phyloP scores from a whole-genome alignment of 2,797 vertebrate genomes.

The Pseudopleuronectes americanus region DNA sequence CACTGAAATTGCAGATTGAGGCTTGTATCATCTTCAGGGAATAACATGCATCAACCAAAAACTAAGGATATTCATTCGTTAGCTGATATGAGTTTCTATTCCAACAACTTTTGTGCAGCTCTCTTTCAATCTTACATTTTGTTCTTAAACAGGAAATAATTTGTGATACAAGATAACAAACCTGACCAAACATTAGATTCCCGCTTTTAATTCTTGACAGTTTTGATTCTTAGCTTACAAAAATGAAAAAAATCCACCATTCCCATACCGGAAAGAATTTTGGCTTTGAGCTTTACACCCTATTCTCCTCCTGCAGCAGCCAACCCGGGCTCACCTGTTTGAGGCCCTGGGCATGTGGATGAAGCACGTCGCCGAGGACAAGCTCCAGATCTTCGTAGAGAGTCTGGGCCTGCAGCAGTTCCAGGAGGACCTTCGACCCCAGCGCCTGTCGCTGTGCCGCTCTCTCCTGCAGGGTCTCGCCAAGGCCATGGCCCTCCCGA shows the following conservation, averaged over 20 bases:
- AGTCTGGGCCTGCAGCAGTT: slow-evolving; percentile 88
- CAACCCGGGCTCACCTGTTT: slow-evolving; percentile 86
- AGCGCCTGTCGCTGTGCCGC: slow-evolving; percentile 71
- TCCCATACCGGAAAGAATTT: background rate
- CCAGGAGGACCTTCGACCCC: slow-evolving; percentile 60
- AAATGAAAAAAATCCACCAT: too few species aligned
- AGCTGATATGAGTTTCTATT: too few species aligned
- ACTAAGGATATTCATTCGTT: too few species aligned
- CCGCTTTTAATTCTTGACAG: background rate
- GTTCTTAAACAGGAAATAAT: background rate
- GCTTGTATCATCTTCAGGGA: background rate
- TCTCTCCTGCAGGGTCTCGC: slow-evolving; percentile 86
- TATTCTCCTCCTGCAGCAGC: slow-evolving; percentile 70
- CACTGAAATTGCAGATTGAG: background rate
- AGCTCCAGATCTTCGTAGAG: slow-evolving; percentile 87
- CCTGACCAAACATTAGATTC: background rate
- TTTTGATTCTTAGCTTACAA: too few species aligned
- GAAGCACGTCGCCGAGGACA: slow-evolving; percentile 93
- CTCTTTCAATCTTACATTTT: too few species aligned
- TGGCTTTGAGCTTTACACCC: background rate
- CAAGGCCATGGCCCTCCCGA: slow-evolving; percentile 90
- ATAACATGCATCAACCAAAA: too few species aligned
- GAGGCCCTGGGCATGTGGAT: slow-evolving; percentile 87
- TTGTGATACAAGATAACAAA: background rate
- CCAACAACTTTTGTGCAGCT: too few species aligned